Percentiles rank a stretch among this genome's conserved stretches.
phyloP scores from a whole-genome alignment of 2,888 invertebrate species.

The Dioctria rufipes region DNA sequence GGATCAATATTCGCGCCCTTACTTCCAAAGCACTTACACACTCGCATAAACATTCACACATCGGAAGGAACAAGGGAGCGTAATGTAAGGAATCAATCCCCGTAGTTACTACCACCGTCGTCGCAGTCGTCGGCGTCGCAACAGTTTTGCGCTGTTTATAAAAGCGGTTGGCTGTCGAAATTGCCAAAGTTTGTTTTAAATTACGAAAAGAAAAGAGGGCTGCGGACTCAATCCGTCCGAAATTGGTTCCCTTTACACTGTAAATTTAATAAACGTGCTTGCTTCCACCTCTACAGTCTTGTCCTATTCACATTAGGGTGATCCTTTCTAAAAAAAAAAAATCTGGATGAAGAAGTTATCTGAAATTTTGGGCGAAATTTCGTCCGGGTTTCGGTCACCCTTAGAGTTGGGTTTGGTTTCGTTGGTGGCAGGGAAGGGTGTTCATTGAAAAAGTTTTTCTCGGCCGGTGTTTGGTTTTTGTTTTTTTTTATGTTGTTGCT shows the following conservation, averaged over 20 bases:
- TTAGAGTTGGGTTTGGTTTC: background rate
- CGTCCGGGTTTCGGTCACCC: conserved; percentile 33
- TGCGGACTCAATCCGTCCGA: conserved; percentile 47
- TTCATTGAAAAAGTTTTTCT: conserved; percentile 49
- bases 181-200: conserved; percentile 51
- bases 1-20: conserved; percentile 45
- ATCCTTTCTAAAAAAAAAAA: background rate
- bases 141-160: conserved; percentile 49
- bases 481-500: background rate
- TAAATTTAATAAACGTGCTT: conserved; percentile 48
- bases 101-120: background rate
- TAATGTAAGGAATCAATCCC: background rate
- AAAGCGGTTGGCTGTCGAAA: conserved; percentile 45
- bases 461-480: conserved; percentile 28
- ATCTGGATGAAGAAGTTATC: background rate
- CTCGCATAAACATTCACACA: too few relatives aligned
- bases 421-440: conserved; percentile 15
- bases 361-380: conserved; percentile 3
- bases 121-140: background rate
- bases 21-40: too few relatives aligned
- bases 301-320: background rate
- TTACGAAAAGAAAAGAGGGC: conserved; percentile 30
- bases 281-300: background rate
- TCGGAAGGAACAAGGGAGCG: background rate
- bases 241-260: conserved; percentile 46